These are phyloP conservation scores for Sardinella longiceps DNA, from an alignment of 2,797 vertebrate genomes.

Conservation along the genomic window DNA sequence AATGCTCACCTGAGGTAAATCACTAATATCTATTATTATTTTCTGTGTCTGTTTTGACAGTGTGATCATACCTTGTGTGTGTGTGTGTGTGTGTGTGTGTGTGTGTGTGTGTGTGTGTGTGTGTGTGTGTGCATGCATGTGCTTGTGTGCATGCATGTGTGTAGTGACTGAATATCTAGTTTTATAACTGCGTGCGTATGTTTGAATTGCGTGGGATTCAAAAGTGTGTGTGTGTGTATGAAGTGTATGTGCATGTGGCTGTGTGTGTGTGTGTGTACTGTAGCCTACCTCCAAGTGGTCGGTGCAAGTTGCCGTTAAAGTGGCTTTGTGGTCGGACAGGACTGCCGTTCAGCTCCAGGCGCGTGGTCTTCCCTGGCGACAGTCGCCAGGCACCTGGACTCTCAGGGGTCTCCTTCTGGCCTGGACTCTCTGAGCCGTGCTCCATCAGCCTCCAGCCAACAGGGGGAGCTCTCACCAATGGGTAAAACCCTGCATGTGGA, in stretches of 20 bases:
- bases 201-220: no score
- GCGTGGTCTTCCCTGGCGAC: constrained; percentile 87
- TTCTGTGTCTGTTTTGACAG: no score
- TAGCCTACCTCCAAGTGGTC: constrained; percentile 1
- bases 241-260: not conserved
- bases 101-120: not conserved
- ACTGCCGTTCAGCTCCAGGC: constrained; percentile 94
- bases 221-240: not conserved
- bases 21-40: no score
- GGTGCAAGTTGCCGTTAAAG: not conserved
- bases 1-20: no score
- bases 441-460: constrained; percentile 93
- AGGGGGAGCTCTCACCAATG: constrained; percentile 87
- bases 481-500: constrained; percentile 80
- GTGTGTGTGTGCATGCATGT: constrained; percentile 52
- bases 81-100: not conserved
- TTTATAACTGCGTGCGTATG: no score
- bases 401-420: constrained; percentile 92
- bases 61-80: no score
- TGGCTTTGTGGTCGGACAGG: constrained; percentile 83
- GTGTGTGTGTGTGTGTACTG: not conserved
- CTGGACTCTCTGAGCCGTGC: constrained; percentile 88
- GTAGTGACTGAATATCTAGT: no score
- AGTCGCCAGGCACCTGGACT: constrained; percentile 89
- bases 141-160: not conserved